Evolutionary conservation across 2,888 invertebrate genomes (phyloP), one percentile per base, ranked within the genome.

Genomic region (Petrolisthes cinctipes): DNA sequence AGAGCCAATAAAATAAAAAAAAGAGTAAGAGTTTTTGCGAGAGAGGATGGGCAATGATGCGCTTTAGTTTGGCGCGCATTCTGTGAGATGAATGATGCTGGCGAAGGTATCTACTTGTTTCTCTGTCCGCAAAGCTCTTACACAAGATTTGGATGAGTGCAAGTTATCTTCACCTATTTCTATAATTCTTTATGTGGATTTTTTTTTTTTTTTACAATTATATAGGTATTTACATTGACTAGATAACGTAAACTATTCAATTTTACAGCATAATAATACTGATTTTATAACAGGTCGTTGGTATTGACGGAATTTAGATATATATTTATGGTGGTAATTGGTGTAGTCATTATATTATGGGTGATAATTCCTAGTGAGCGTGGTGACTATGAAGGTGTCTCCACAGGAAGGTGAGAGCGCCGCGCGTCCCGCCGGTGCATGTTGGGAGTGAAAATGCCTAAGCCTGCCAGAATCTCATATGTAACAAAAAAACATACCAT

Each of bases 351-450:
- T 37, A 37, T 37, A 37, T 37, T 37, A 37, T 37, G 37, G 37
- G 37, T 37, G 37, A 37, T 37, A 37, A 37, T 37, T 37, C 37
- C 37, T 37, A 37, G 37, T 37, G 37, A 71, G 68, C 71, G n/a
- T 53, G 79, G 79, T 86, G 68, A 54, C 66, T 61, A 56, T 23
- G 61, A 86, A 88, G 87, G 68, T 84, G 81, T 88, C 87, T 88
- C 23, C 51, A 76, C 81, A 14, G 61, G 87, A 73, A 53, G 80
- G 86, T n/a, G 76, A 20, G 76, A 86, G 81, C 87, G 80, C 57
- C 80, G 71, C 87, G 87, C 84, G 87, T 87, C 87, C 87, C 84
- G 84, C 87, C 87, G 84, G 87, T 84, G 87, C 87, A 88, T 88
- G 87, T 81, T 81, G 87, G 87, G 87, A 84, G 81, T 57, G 54